Percentiles rank a stretch among this genome's conserved stretches.
Evolutionary conservation across 2,113 vertebrate species (phyloP).

Genomic region (Phoxinus phoxinus): DNA sequence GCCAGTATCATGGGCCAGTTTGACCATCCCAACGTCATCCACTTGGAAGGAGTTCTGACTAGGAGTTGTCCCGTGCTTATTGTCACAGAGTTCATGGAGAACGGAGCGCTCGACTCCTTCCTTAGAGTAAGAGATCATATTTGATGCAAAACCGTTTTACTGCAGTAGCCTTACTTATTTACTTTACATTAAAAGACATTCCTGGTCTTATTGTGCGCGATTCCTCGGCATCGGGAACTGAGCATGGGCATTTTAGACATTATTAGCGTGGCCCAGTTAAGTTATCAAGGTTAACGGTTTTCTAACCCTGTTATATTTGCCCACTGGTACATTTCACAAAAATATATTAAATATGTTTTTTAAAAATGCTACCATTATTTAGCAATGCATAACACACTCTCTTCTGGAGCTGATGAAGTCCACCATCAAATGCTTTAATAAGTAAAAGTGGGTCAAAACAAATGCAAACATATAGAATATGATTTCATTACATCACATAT

Average conservation of each 20-base stretch:
- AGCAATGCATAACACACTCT: neutral
- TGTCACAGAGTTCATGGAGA: constrained; percentile 99
- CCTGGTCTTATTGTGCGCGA: no score
- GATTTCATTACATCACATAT: neutral
- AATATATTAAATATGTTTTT: neutral
- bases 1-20: constrained; percentile 99
- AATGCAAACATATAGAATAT: neutral
- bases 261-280: neutral
- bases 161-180: neutral
- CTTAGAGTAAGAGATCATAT: constrained; percentile 83
- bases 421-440: neutral
- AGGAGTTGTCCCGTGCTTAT: constrained; percentile 98
- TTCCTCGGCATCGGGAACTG: neutral
- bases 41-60: constrained; percentile 95
- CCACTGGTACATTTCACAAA: neutral
- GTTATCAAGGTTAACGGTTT: neutral
- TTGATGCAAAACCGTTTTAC: neutral
- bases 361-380: neutral
- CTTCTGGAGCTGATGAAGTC: neutral
- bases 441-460: neutral
- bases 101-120: constrained; percentile 95
- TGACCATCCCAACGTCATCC: constrained; percentile 98
- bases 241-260: constrained; percentile 3
- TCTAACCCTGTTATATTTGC: neutral
- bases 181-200: neutral